Conservation (phyloP, 2,113 vertebrate genomes). For the Psittacara wagleri region DNA sequence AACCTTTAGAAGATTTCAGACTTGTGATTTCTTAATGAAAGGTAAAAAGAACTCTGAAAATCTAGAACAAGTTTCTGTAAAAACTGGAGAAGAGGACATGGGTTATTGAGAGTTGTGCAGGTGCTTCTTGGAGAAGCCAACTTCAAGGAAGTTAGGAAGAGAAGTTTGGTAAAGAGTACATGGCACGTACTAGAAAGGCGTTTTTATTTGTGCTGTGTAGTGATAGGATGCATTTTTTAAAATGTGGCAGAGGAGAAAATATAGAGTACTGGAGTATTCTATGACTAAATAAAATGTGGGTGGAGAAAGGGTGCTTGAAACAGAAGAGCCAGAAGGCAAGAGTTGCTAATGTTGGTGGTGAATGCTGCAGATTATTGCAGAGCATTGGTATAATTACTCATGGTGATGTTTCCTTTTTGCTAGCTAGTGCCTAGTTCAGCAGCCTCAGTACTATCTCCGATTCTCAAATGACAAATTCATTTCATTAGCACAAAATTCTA, state of each 20-base stretch:
- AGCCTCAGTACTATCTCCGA: not conserved
- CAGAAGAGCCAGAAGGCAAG: not conserved
- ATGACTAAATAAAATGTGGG: not conserved
- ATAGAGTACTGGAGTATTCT: not conserved
- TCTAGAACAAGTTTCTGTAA: not conserved
- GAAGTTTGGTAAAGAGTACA: not conserved
- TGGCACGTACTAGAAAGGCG: not conserved
- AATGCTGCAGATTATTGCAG: not conserved
- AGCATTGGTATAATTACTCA: not conserved
- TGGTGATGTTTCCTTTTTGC: not conserved
- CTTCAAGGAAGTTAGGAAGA: not conserved
- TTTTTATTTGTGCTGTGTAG: not conserved
- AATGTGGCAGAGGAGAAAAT: not conserved
- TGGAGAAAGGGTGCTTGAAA: not conserved
- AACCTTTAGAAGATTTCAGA: not conserved
- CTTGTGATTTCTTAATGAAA: not conserved
- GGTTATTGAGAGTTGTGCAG: not conserved
- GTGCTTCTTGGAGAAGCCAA: not conserved
- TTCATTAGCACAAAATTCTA: not conserved
- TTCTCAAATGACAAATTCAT: not conserved
- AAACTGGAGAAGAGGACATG: not conserved
- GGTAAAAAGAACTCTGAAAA: not conserved
- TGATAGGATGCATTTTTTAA: not conserved
- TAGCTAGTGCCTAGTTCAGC: not conserved
- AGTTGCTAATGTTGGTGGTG: not conserved